Evolutionary conservation across 2,113 vertebrate genomes (phyloP).

Genomic region (Melanostigma gelatinosum): DNA sequence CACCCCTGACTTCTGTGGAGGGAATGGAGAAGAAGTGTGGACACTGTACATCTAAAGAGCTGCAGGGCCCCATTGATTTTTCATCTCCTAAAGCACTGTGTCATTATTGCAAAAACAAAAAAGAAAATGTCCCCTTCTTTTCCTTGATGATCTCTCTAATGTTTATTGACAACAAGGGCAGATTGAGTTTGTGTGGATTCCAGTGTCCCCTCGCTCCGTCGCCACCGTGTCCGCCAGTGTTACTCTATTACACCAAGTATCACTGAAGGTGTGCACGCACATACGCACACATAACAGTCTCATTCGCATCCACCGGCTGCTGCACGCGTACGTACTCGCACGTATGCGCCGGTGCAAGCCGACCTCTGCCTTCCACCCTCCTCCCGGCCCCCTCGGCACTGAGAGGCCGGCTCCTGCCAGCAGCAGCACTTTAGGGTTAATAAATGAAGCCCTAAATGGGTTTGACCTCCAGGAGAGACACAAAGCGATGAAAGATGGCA

Average conservation of each 20-base stretch:
- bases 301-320: background rate
- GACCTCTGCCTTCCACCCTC: constrained; percentile 45
- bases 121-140: constrained; percentile 33
- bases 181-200: constrained; percentile 71
- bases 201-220: constrained; percentile 43
- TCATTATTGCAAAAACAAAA: constrained; percentile 59
- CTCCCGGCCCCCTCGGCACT: constrained; percentile 15
- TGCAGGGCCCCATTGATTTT: constrained; percentile 68
- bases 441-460: constrained; percentile 77
- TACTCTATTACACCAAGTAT: constrained; percentile 59
- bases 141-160: constrained; percentile 68
- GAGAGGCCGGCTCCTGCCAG: constrained; percentile 62
- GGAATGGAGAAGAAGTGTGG: constrained; percentile 14
- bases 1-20: constrained; percentile 19
- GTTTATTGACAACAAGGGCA: constrained; percentile 72
- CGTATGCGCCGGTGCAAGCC: constrained; percentile 9
- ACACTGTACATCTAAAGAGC: constrained; percentile 27
- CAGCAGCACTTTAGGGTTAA: constrained; percentile 77
- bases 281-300: background rate
- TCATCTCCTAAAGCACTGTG: constrained; percentile 63
- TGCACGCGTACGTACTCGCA: constrained; percentile 8
- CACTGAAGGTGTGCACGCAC: background rate
- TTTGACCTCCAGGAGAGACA: constrained; percentile 77
- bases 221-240: constrained; percentile 14
- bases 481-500: constrained; percentile 78